Base-by-base conservation (phyloP, 2,113 vertebrate genomes). In the Neopipo cinnamomea region DNA sequence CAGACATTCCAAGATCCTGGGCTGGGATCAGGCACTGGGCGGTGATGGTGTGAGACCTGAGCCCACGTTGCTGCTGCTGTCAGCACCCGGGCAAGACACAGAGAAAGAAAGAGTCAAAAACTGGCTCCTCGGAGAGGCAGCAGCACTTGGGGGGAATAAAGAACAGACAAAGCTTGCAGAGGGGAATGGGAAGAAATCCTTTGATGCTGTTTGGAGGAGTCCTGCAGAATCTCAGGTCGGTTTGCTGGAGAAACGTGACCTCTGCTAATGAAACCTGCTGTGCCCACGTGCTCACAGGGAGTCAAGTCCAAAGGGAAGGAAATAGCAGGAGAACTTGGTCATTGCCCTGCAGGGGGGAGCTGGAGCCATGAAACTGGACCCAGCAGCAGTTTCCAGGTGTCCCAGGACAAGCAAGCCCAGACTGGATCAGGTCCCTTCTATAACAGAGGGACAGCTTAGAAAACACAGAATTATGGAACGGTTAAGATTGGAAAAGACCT, bases 1-100 rank as follows among this genome's bases (percentile, higher is more conserved):
- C 24, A 39, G 70, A 37, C 0, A 1, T 71, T 47, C 14, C 55
- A 50, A 70, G 53, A 44, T 5, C 4, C 0, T 0, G 1, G 19
- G 42, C 68, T 71, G 85, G 67, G 37, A 44, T 18, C 41, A 8
- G 39, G 33, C 18, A 20, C 0, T 1, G 49, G 74, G 31, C 47
- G 25, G 23, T 2, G 1, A 3, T 11, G 17, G 33, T 1, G 0
- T n/a, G 37, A 62, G 42, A 52, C 8, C 68, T 66, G 49, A 75
- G 33, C 12, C 8, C 10, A 2, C 4, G 0, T 3, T 12, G 27
- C 62, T 65, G 66, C 30, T 11, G 4, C 18, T 50, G 35, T 6
- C 77, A 62, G 50, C n/a, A 37, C 41, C 30, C 52, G 16, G 62
- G 33, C 18, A 33, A 22, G 44, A 49, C 47, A 31, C 25, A 77